Conservation (phyloP, 1,140 invertebrate species). For the Harpegnathos saltator region DNA sequence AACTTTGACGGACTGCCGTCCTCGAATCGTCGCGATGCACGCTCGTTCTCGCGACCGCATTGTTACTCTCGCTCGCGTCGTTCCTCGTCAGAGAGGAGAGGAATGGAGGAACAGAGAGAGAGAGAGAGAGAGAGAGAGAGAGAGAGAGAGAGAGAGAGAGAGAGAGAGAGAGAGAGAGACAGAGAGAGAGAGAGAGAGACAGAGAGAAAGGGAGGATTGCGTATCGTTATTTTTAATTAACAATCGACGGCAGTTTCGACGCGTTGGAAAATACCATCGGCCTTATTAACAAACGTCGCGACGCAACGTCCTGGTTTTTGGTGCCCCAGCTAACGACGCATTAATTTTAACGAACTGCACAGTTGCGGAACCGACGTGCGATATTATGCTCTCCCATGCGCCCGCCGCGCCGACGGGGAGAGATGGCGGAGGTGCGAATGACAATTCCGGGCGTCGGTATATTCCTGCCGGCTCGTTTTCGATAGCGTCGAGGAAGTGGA, state of each 20-base stretch:
- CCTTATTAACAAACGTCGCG: slow-evolving; percentile 61
- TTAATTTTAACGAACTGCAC: slow-evolving; percentile 72
- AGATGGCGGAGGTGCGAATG: slow-evolving; percentile 20
- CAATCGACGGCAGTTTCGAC: slow-evolving; percentile 62
- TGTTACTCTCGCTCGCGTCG: slow-evolving; percentile 58
- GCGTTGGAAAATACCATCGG: slow-evolving; percentile 66
- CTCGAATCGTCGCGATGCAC: slow-evolving; percentile 38
- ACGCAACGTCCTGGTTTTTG: slow-evolving; percentile 15
- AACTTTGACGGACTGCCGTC: slow-evolving; percentile 33
- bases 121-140: neutral
- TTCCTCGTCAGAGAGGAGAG: neutral
- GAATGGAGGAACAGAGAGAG: no score
- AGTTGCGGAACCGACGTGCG: slow-evolving; percentile 25
- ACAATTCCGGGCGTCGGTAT: slow-evolving; percentile 30
- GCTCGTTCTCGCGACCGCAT: no score
- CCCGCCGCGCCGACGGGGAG: neutral
- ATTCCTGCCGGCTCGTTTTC: slow-evolving; percentile 38
- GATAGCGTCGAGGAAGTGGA: neutral
- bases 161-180: no score
- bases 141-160: neutral
- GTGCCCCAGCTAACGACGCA: slow-evolving; percentile 64
- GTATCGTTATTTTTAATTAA: slow-evolving; percentile 76
- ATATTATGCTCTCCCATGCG: slow-evolving; percentile 16
- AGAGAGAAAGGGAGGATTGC: neutral
- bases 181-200: no score